A percentile compares a stretch with the other conserved stretches of the same genome.
These are phyloP conservation scores for Chrysomallon squamiferum DNA, from an alignment of 1,140 invertebrate species.

Conservation along the genomic window DNA sequence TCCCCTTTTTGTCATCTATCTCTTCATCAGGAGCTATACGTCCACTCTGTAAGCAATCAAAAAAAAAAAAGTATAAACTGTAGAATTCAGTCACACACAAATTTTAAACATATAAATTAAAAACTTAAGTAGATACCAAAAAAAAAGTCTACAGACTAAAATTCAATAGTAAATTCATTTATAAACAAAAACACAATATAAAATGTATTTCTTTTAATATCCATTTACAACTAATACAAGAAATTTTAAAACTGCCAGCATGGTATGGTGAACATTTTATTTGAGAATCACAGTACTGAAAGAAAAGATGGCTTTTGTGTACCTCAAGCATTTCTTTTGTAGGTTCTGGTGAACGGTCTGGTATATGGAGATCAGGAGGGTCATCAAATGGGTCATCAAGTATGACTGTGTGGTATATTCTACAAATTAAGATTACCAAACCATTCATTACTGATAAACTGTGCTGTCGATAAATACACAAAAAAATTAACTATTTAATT, in stretches of 20 bases:
- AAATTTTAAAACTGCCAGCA: no score
- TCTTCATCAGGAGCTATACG: slow-evolving; percentile 85
- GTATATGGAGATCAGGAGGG: slow-evolving; percentile 78
- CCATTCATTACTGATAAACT: no score
- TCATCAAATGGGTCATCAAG: slow-evolving; percentile 97
- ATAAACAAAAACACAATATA: neutral
- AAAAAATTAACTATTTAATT: no score
- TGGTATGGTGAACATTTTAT: no score
- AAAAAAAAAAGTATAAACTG: neutral
- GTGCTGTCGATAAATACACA: no score
- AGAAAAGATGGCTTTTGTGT: slow-evolving; percentile 20
- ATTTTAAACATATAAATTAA: no score
- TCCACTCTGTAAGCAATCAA: slow-evolving; percentile 37
- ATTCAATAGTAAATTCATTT: neutral
- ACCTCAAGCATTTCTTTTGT: slow-evolving; percentile 77
- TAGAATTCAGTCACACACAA: neutral
- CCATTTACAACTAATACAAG: no score
- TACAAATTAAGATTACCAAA: slow-evolving; percentile 44
- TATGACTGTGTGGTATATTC: slow-evolving; percentile 96
- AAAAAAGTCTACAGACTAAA: neutral
- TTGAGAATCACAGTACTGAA: no score
- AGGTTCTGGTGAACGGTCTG: slow-evolving; percentile 86
- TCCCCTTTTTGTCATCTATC: slow-evolving; percentile 89
- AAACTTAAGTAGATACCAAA: neutral
- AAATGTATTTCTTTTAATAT: no score